A percentile compares a stretch with the other conserved stretches of the same genome.
Conservation (phyloP, 1,140 invertebrate species). For the Globodera ellingtonae region DNA sequence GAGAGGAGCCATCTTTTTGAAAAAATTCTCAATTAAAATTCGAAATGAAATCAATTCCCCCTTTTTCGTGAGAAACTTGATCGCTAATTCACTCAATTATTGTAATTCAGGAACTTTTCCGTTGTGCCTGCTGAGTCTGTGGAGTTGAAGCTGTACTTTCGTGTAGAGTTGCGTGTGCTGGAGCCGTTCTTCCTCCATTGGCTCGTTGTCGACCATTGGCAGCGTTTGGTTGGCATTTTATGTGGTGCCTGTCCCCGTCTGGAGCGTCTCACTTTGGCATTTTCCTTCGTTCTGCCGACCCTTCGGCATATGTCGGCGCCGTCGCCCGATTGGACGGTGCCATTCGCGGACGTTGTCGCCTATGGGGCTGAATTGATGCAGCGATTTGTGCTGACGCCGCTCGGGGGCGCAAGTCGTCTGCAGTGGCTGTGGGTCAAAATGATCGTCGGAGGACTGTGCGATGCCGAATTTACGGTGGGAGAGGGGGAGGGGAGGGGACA, state of each 20-base stretch:
- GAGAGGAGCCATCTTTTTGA: too few relatives aligned
- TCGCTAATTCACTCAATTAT: too few relatives aligned
- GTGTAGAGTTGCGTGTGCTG: not conserved
- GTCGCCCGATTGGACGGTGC: not conserved
- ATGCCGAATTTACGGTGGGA: not conserved
- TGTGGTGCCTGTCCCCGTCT: not conserved
- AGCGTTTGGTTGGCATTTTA: not conserved
- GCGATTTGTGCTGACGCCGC: not conserved
- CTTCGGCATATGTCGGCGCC: not conserved
- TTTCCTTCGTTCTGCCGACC: not conserved
- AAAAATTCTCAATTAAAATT: too few relatives aligned
- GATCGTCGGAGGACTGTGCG: not conserved
- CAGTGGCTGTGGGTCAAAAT: not conserved
- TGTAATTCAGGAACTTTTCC: not conserved
- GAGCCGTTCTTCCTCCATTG: not conserved
- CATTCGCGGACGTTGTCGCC: not conserved
- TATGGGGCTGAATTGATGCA: not conserved
- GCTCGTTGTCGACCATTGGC: not conserved
- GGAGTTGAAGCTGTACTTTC: not conserved
- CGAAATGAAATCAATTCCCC: too few relatives aligned
- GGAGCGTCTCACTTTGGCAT: not conserved
- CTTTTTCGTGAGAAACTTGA: too few relatives aligned
- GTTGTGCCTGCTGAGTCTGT: not conserved
- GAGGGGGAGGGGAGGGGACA: not conserved
- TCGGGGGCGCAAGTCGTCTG: not conserved